phyloP scores from a whole-genome alignment of 2,797 vertebrate genomes.

The Perodicticus potto region DNA sequence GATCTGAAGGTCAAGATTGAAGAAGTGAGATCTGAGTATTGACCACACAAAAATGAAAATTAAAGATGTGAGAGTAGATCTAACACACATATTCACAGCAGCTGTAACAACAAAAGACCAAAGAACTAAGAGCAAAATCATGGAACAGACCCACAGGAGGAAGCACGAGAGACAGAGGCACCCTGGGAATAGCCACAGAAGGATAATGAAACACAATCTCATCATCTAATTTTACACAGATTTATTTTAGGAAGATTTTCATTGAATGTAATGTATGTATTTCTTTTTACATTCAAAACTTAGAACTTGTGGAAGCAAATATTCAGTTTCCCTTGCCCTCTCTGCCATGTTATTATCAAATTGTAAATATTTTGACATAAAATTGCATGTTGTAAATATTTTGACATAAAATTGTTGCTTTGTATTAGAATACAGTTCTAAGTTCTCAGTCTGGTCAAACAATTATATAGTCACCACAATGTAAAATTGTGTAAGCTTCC shows the following conservation, averaged over 20 bases:
- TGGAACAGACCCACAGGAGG: neutral
- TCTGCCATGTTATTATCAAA: neutral
- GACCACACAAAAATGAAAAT: neutral
- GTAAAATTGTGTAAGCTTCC: slow-evolving; percentile 12
- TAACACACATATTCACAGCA: slow-evolving; percentile 41
- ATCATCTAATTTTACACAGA: slow-evolving; percentile 20
- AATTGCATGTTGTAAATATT: neutral
- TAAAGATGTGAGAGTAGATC: slow-evolving; percentile 17
- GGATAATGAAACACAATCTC: neutral
- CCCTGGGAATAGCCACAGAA: neutral
- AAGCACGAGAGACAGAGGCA: neutral
- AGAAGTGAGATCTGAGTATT: neutral
- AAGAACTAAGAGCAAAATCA: neutral
- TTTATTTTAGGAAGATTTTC: slow-evolving; percentile 32
- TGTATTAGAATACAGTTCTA: neutral
- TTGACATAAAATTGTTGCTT: neutral
- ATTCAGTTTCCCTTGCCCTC: neutral
- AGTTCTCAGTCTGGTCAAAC: neutral
- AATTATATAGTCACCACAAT: slow-evolving; percentile 20
- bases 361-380: neutral
- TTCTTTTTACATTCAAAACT: slow-evolving; percentile 19
- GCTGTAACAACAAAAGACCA: slow-evolving; percentile 31
- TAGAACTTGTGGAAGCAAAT: slow-evolving; percentile 14
- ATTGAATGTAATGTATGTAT: neutral
- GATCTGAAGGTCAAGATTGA: neutral